Base-by-base conservation (phyloP, 2,888 invertebrate species). In the Harpalus rubripes region DNA sequence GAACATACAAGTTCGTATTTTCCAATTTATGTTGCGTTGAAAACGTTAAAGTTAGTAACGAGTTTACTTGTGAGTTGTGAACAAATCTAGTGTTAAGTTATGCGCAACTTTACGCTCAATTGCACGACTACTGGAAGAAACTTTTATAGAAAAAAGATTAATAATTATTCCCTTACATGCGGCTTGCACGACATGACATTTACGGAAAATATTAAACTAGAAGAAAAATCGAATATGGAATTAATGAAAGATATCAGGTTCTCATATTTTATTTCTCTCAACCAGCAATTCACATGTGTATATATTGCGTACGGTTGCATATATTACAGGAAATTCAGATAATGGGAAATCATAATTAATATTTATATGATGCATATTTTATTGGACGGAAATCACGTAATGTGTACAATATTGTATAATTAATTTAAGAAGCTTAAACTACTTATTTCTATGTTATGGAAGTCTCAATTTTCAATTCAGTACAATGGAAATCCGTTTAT, bases 341-440 rank as follows among this genome's bases (percentile, higher is more conserved):
- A 15, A 1, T 68, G 7, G 26, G 10, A 15, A 22, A 63, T 10
- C 12, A 22, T 10, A 41, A 32, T 41, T 12, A 0, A 39, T 41
- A 39, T 68, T 68, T 32, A 68, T 68, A 15, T 39, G 15, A 0
- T 68, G 26, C 63, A 22, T 61, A 63, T 63, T n/a, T 63, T 63
- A 63, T 63, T 63, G 63, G 63, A 63, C 26, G 63, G 63, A 63
- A 63, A 16, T 61, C 3, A 63, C 5, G 63, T 12, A 63, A 63
- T 52, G 44, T 12, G 0, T 52, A 52, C 10, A 52, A 52, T 32
- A 32, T 5, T 32, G 3, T 52, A 52, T 52, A 52, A 10, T 52
- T 52, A 52, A 32, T 32, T 4, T 3, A 4, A 32, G 44, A 10
- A 12, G 10, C 44, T 6, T 52, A 44, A 44, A 44, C 10, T 44